Base-by-base conservation (phyloP, 2,113 vertebrate genomes). In the Riparia riparia region DNA sequence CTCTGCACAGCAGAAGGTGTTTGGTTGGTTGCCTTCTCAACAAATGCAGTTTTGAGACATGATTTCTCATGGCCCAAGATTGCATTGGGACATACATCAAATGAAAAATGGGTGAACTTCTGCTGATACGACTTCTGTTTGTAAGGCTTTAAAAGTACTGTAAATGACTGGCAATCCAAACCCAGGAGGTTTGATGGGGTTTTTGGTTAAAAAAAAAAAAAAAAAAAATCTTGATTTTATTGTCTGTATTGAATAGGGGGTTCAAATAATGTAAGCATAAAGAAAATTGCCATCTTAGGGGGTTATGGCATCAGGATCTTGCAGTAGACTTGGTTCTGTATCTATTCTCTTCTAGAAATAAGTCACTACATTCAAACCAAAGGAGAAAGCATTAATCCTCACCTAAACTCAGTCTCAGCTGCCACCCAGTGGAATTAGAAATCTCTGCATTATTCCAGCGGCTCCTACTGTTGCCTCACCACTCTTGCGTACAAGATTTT, bases 351-450 rank as follows among this genome's bases (percentile, higher is more conserved):
- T 83, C 68, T 17, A 26, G 24, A 2, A 20, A 42, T 58, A 58
- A 60, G 26, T 39, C 37, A 22, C 15, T 70, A 5, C n/a, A 29
- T 44, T 66, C 70, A 64, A 60, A 16, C 26, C 56, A 56, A 47
- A 69, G 66, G 22, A 45, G 58, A 77, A 74, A 70, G 24, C 41
- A 16, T 72, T 57, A 50, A 44, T 77, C 11, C 42, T 41, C 79
- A 86, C 44, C 74, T 66, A 88, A 87, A 74, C 21, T 77, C 81
- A 97, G 90, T 73, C 88, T 96, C 85, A 97, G 82, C 82, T 95
- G 95, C 95, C 96, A 95, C 95, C 96, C 95, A 96, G 95, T 94
- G 96, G 96, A 93, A 90, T 74, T 65, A 53, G 24, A 80, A 78
- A 69, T 90, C 19, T 31, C 68, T 96, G 85, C 95, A 96, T 92